Base-by-base conservation (phyloP, 2,888 invertebrate genomes). In the Theristus sp. region DNA sequence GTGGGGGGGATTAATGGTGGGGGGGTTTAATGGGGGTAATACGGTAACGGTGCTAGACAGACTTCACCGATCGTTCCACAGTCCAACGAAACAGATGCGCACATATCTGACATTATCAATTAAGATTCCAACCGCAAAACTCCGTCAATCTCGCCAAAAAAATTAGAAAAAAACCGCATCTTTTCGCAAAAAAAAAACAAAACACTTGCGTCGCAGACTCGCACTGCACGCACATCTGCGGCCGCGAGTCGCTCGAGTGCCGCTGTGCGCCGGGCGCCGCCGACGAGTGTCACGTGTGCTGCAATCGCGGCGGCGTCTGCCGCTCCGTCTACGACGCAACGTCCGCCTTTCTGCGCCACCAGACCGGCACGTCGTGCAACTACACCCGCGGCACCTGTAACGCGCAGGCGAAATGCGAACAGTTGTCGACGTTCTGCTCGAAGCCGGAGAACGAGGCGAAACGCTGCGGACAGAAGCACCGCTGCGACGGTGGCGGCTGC, bases 231-330 rank as follows among this genome's bases (percentile, higher is more conserved):
- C 52, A 52, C 31, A 24, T 57, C 17, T 57, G 57, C n/a, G 57
- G 57, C 31, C 6, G 3, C n/a, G 57, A 25, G 6, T 20, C 24
- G 22, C 31, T 27, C 27, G 57, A 30, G 24, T 57, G 57, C 31
- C 20, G 22, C 17, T 57, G 57, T 25, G 3, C 57, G 24, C 29
- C 46, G 20, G 57, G 29, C 25, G 20, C 22, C 24, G 31, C 17
- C 28, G n/a, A 29, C 3, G 57, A 57, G 25, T 57, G 57, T 25
- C 57, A 57, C 57, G 25, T 38, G 3, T 57, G 57, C 31, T 57
- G 57, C 31, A 31, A 22, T 13, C 17, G 13, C 13, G 57, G 10
- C 3, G 57, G 30, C 2, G 20, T 13, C 3, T 25, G 31, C 31
- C 2, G 10, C 2, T 57, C 57, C 52, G 52, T 52, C 13, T 52